Conservation (phyloP, 35 echinoderm and acorn worm genomes). For the Heliocidaris erythrogramma region DNA sequence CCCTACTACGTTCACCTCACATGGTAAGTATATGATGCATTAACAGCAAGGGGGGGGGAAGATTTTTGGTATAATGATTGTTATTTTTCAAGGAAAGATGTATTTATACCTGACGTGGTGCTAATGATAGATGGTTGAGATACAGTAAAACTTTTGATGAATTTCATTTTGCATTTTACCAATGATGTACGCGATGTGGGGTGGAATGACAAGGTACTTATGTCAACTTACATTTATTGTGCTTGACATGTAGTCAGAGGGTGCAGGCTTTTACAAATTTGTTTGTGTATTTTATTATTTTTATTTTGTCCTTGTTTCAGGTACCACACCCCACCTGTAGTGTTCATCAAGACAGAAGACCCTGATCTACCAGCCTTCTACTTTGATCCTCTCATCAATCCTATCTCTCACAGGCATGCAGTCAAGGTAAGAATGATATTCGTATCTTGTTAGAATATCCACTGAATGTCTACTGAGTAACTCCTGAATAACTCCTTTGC, state of each 20-base stretch:
- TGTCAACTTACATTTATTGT: too few relatives aligned
- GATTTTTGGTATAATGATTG: background rate
- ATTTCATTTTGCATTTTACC: too few relatives aligned
- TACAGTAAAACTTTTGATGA: too few relatives aligned
- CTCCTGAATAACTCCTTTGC: background rate
- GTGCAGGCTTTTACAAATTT: too few relatives aligned
- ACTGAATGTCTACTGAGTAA: too few relatives aligned
- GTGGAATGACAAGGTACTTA: too few relatives aligned
- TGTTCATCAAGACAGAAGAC: slow-evolving; percentile 99
- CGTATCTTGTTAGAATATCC: too few relatives aligned
- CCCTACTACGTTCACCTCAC: slow-evolving; percentile 94
- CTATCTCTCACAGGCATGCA: slow-evolving; percentile 93
- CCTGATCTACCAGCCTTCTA: slow-evolving; percentile 97
- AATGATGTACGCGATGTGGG: too few relatives aligned
- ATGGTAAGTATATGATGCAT: slow-evolving; percentile 67
- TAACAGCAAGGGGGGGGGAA: background rate
- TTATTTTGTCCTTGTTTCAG: slow-evolving; percentile 46
- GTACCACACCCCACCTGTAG: slow-evolving; percentile 96
- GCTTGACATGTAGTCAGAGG: too few relatives aligned
- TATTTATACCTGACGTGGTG: too few relatives aligned
- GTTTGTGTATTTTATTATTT: background rate
- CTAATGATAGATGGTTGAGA: too few relatives aligned
- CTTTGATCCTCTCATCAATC: slow-evolving; percentile 97
- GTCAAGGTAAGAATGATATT: slow-evolving; percentile 69
- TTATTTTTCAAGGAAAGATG: background rate